phyloP scores from a whole-genome alignment of 2,797 vertebrate species.

The Trachurus trachurus region DNA sequence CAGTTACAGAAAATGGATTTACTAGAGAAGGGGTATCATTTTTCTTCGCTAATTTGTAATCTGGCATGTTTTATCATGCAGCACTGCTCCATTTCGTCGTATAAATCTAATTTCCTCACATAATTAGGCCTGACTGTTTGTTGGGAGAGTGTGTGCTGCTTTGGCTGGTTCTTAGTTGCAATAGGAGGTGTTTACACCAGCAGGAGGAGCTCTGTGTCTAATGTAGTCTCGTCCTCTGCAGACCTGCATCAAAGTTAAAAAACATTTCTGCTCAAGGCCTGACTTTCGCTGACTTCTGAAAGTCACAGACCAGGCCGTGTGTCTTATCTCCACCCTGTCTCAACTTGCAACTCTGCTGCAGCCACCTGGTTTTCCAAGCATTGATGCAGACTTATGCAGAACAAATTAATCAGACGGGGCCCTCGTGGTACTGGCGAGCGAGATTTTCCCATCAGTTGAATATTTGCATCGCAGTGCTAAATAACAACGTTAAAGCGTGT shows the following conservation, averaged over 20 bases:
- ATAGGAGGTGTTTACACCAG: slow-evolving; percentile 37
- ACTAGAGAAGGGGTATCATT: background rate
- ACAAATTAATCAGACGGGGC: slow-evolving; percentile 26
- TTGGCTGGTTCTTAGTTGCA: background rate
- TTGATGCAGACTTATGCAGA: slow-evolving; percentile 27
- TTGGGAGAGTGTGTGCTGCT: background rate
- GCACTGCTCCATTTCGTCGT: background rate
- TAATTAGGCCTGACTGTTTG: background rate
- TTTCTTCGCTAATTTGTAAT: background rate
- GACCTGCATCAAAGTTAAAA: too few relatives aligned
- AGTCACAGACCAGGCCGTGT: slow-evolving; percentile 1
- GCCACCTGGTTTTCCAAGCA: slow-evolving; percentile 16
- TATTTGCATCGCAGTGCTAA: slow-evolving; percentile 31
- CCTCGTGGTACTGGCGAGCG: background rate
- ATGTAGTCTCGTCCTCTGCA: background rate
- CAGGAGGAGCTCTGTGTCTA: slow-evolving; percentile 67
- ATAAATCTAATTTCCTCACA: background rate
- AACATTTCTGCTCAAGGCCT: slow-evolving; percentile 11
- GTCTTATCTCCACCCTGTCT: slow-evolving; percentile 6
- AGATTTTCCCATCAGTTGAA: slow-evolving; percentile 23
- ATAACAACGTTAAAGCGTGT: slow-evolving; percentile 37
- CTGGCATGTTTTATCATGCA: background rate
- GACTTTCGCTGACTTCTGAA: background rate
- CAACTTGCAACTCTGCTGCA: background rate
- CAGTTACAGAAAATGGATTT: background rate